phyloP scores from a whole-genome alignment of 2,113 vertebrate species.

The Synodontis membranacea region DNA sequence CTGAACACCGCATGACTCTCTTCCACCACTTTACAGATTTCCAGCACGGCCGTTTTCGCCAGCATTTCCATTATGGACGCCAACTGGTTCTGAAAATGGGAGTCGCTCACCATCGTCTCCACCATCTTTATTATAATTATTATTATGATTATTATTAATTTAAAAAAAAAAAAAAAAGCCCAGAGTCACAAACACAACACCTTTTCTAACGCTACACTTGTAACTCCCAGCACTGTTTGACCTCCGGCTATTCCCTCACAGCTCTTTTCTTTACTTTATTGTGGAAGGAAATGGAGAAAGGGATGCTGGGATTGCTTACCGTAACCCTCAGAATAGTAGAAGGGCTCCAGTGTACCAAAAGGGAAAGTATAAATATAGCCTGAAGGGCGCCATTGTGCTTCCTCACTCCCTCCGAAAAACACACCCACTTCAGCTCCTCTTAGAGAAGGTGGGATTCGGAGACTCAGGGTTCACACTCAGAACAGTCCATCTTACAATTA shows the following conservation, averaged over 20 bases:
- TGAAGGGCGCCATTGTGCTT: conserved; percentile 8
- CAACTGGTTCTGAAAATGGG: conserved; percentile 69
- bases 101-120: conserved; percentile 50
- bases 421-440: background rate
- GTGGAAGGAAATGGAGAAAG: conserved; percentile 47
- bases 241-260: background rate
- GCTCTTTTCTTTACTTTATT: conserved; percentile 40
- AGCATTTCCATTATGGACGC: conserved; percentile 70
- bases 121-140: conserved; percentile 3
- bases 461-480: background rate
- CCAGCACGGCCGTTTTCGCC: conserved; percentile 68
- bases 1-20: conserved; percentile 71
- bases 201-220: background rate
- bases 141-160: too few relatives aligned
- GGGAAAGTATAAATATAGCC: conserved; percentile 38
- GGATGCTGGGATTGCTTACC: conserved; percentile 67
- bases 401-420: background rate
- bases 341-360: background rate
- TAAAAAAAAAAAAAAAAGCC: background rate
- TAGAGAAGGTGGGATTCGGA: background rate
- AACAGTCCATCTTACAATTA: background rate
- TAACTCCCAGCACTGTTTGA: background rate
- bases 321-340: conserved; percentile 46
- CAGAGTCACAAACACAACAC: background rate
- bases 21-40: conserved; percentile 73